Base-by-base conservation (phyloP, 2,113 vertebrate species). In the Dipodomys ordii region DNA sequence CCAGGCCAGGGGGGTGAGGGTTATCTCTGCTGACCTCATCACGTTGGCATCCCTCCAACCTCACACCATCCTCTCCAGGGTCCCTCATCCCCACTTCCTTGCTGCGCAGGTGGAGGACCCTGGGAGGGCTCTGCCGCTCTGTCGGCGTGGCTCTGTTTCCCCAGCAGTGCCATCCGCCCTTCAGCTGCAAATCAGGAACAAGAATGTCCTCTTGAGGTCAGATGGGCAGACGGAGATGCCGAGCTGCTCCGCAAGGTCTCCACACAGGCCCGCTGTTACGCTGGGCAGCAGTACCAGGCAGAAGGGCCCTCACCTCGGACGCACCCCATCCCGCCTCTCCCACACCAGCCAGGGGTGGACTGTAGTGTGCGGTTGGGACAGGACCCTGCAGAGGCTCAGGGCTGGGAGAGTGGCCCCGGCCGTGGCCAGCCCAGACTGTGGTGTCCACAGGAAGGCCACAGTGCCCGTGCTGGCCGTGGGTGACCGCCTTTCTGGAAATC, bases 251-350 rank as follows among this genome's bases (percentile, higher is more conserved):
- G 88, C 27, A 44, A 30, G 30, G 18, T 9, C 25, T 19, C 22
- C 1, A 1, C 49, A 10, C 7, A 6, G 0, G 8, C 18, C 27
- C 0, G 0, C 20, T 16, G 25, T 25, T n/a, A 44, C 1, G 3
- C 28, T 6, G 30, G 57, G 35, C 46, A 1, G 46, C 0, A 1
- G 67, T 9, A 30, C 8, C 2, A 28, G 8, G 79, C 25, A 30
- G 19, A 22, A 19, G 8, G 12, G 53, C 53, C 53, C 53, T 57
- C 9, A 9, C 49, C 49, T 9, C 49, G 10, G 49, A 49, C 49
- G 49, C 9, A 49, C 49, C 49, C 49, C 49, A 49, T 49, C 49
- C 49, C 49, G 49, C 49, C 49, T 49, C 49, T 9, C 49, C 49
- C 12, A 10, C 12, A 9, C 9, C 49, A 9, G 49, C 9, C 49